A percentile compares a stretch with the other conserved stretches of the same genome.
Conservation (phyloP, 2,113 vertebrate genomes). For the Sus scrofa region T2T-Sscrofa CM000818.6:88051001-88051500, state of each 20-base stretch:
- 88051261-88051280: neutral
- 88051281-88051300: neutral
- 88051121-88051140: neutral
- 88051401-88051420: neutral
- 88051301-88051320: neutral
- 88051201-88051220: neutral
- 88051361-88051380: neutral
- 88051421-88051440: no score
- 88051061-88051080: neutral
- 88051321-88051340: neutral
- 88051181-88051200: no score
- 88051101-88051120: neutral
- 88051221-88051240: no score
- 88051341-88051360: neutral
- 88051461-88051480: no score
- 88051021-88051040: neutral
- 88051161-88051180: neutral
- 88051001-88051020: neutral
- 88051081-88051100: neutral
- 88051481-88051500: no score
- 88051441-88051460: no score
- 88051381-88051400: neutral
- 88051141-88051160: no score
- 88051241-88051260: neutral
- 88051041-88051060: neutral